Evolutionary conservation across 2,888 invertebrate genomes (phyloP).

Genomic region (Noctua comes): DNA sequence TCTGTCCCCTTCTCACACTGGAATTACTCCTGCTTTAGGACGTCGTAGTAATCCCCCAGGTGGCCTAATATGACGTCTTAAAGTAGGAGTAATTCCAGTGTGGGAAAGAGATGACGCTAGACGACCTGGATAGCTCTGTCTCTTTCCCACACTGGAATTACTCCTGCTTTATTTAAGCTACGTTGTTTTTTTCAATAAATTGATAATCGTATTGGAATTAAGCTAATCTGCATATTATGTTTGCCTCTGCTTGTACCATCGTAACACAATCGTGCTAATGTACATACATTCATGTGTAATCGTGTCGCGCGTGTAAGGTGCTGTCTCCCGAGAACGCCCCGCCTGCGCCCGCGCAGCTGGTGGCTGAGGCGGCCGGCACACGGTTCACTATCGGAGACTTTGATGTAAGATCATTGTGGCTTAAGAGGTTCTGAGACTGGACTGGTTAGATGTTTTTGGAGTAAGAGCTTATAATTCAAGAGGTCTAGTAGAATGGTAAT

Average conservation of each 20-base stretch:
- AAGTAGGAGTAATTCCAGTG: too few relatives aligned
- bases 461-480: background rate
- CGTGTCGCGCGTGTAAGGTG: constrained; percentile 82
- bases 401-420: constrained; percentile 90
- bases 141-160: too few relatives aligned
- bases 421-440: constrained; percentile 28
- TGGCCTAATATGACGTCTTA: too few relatives aligned
- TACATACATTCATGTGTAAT: constrained; percentile 68
- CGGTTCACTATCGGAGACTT: constrained; percentile 94
- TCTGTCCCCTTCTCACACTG: too few relatives aligned
- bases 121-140: too few relatives aligned
- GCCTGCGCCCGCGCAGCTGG: constrained; percentile 91
- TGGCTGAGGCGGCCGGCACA: constrained; percentile 86
- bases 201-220: background rate
- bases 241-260: constrained; percentile 6
- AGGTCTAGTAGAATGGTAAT: background rate
- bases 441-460: background rate
- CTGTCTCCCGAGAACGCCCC: constrained; percentile 90
- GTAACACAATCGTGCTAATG: constrained; percentile 50
- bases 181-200: background rate
- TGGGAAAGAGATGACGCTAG: too few relatives aligned
- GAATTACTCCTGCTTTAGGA: too few relatives aligned
- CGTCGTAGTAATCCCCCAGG: too few relatives aligned
- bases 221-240: constrained; percentile 7
- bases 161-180: too few relatives aligned